phyloP scores from a whole-genome alignment of 2,888 invertebrate genomes.

The Caenorhabditis uteleia region DNA sequence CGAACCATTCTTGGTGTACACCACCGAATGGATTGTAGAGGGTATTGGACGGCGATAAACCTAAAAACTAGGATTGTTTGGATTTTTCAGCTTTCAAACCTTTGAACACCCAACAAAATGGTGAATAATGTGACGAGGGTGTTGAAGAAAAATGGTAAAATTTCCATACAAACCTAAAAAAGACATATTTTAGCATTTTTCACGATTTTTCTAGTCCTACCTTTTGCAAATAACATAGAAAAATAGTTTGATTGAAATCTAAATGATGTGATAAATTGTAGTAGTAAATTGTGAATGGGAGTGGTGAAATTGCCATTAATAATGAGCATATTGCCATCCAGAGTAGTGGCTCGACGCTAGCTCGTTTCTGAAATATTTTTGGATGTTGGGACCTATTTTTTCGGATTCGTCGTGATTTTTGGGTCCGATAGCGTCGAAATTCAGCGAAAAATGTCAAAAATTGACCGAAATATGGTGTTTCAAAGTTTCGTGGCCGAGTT shows the following conservation, averaged over 20 bases:
- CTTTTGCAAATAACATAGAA: slow-evolving; percentile 53
- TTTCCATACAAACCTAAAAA: slow-evolving; percentile 55
- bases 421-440: no score
- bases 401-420: background rate
- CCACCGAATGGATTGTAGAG: slow-evolving; percentile 50
- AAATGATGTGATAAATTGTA: slow-evolving; percentile 48
- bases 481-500: no score
- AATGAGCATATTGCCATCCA: slow-evolving; percentile 56
- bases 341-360: slow-evolving; percentile 51
- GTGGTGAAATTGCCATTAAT: slow-evolving; percentile 52
- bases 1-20: slow-evolving; percentile 46
- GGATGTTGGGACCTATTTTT: background rate
- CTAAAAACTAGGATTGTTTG: slow-evolving; percentile 26
- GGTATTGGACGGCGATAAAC: slow-evolving; percentile 56
- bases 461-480: no score
- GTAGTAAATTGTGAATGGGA: slow-evolving; percentile 57
- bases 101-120: slow-evolving; percentile 30
- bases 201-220: no score
- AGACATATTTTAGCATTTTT: background rate
- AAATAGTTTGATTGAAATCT: slow-evolving; percentile 45
- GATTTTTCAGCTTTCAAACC: background rate
- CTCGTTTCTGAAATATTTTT: slow-evolving; percentile 40
- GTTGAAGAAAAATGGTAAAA: slow-evolving; percentile 59
- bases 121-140: slow-evolving; percentile 55
- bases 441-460: no score